These are phyloP conservation scores for Drosophila conformis DNA, from an alignment of 2,888 invertebrate species.

Conservation along the genomic window DNA sequence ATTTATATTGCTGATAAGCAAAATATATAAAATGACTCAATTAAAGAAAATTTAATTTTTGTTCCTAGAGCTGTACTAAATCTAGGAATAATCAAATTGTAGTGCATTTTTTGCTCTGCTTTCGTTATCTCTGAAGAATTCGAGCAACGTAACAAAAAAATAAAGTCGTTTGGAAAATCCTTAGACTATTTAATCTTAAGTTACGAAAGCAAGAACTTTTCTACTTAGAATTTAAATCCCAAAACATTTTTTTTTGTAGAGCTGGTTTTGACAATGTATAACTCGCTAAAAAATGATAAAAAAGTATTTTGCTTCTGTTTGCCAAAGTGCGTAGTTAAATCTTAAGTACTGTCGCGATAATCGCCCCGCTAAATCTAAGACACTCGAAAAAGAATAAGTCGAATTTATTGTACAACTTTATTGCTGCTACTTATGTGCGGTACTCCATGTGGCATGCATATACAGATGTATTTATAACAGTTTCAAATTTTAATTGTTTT, in stretches of 20 bases:
- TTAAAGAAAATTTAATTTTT: background rate
- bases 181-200: background rate
- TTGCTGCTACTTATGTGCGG: conserved; percentile 31
- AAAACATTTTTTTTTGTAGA: background rate
- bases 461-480: conserved; percentile 20
- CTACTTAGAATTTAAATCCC: background rate
- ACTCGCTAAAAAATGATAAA: background rate
- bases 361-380: conserved; percentile 26
- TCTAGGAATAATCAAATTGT: background rate
- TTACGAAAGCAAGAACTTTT: background rate
- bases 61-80: background rate
- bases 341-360: conserved; percentile 36
- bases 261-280: background rate
- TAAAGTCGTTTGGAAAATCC: background rate
- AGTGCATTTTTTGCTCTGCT: background rate
- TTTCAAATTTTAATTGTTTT: conserved; percentile 62
- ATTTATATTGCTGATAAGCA: background rate
- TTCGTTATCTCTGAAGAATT: background rate
- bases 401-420: conserved; percentile 21
- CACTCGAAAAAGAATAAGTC: conserved; percentile 11
- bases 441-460: conserved; percentile 19
- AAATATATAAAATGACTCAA: background rate
- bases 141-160: background rate
- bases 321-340: conserved; percentile 21
- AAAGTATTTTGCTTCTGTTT: background rate